Percentiles rank a stretch among this genome's conserved stretches.
Conservation (phyloP, 2,113 vertebrate species). For the Paracanthobrama guichenoti region DNA sequence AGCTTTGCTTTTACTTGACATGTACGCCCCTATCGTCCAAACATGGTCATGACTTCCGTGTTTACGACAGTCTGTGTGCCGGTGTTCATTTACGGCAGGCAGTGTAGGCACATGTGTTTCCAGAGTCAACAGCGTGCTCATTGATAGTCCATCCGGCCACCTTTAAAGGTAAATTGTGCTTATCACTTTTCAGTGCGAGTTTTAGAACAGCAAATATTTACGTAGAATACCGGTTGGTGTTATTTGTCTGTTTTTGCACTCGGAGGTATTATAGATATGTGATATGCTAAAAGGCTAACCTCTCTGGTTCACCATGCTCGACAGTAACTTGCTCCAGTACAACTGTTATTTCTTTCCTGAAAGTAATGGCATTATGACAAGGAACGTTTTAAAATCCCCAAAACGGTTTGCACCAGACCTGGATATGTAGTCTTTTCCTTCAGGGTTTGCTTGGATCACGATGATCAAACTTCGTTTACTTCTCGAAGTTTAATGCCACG, state of each 20-base stretch:
- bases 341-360: background rate
- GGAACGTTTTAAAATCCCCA: too few species aligned
- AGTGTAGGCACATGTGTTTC: constrained; percentile 19
- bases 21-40: background rate
- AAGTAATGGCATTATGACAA: too few species aligned
- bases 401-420: background rate
- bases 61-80: constrained; percentile 28
- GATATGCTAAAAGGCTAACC: background rate
- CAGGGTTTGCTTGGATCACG: background rate
- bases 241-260: background rate
- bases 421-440: background rate
- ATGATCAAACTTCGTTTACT: background rate
- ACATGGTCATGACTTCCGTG: background rate
- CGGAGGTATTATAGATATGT: background rate
- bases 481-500: background rate
- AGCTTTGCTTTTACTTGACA: background rate
- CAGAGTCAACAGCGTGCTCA: background rate
- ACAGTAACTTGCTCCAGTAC: background rate
- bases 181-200: background rate
- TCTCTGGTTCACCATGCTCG: background rate
- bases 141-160: background rate
- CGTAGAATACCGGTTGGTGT: background rate
- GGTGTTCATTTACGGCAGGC: constrained; percentile 24
- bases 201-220: background rate
- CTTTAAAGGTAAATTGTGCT: constrained; percentile 20